Evolutionary conservation across 2,113 vertebrate genomes (phyloP).

Genomic region (Atrichornis clamosus): DNA sequence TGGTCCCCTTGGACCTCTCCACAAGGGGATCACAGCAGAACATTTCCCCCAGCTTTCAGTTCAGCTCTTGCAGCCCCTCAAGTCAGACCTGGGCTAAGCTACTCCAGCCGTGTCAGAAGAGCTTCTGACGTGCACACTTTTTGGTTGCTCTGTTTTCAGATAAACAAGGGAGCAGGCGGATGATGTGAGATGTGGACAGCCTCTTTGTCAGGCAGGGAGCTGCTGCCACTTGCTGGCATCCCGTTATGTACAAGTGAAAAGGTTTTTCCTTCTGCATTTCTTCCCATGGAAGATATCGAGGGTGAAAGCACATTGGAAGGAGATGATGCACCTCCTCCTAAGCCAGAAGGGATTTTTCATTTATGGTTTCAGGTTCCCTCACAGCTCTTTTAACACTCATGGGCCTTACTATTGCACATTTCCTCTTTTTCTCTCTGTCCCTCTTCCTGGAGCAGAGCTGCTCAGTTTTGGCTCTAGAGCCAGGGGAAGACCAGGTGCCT

Average conservation of each 20-base stretch:
- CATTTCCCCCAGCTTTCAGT: background rate
- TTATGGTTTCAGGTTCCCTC: background rate
- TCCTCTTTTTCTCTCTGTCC: background rate
- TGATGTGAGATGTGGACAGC: background rate
- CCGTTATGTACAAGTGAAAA: background rate
- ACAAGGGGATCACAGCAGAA: background rate
- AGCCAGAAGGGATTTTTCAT: background rate
- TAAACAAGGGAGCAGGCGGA: background rate
- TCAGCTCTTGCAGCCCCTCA: background rate
- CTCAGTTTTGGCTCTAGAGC: background rate
- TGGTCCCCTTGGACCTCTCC: background rate
- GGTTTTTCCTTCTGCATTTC: background rate
- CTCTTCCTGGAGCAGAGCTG: background rate
- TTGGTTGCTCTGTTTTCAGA: background rate
- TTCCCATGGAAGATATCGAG: background rate
- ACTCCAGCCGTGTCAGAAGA: background rate
- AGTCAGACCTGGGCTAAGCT: background rate
- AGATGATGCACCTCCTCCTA: background rate
- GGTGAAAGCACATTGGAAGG: background rate
- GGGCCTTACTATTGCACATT: background rate
- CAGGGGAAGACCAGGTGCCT: background rate
- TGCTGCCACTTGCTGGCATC: conserved; percentile 58
- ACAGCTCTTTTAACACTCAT: background rate
- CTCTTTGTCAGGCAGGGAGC: conserved; percentile 14
- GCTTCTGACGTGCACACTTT: background rate